These are phyloP conservation scores for Melanotaenia trifasciata DNA, from an alignment of 2,797 vertebrate species.

Conservation along the genomic window DNA sequence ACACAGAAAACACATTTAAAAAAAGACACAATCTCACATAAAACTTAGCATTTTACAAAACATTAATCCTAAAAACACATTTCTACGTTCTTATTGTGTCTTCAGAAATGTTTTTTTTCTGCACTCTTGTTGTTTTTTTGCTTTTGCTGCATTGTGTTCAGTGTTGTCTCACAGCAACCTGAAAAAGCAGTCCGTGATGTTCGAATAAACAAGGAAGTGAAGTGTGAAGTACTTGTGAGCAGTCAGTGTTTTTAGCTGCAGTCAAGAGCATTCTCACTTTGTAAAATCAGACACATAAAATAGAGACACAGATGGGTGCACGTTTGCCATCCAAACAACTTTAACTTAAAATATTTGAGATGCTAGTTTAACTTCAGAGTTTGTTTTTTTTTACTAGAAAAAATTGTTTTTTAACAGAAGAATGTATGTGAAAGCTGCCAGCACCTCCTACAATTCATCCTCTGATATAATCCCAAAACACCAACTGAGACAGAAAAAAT, in stretches of 20 bases:
- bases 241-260: no score
- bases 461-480: no score
- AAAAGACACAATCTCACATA: not conserved
- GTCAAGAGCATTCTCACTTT: no score
- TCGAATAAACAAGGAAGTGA: not conserved
- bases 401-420: no score
- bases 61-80: not conserved
- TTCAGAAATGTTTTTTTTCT: not conserved
- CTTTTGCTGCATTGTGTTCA: not conserved
- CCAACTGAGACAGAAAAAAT: no score
- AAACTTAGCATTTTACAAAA: not conserved
- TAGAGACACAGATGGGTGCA: no score
- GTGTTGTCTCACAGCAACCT: not conserved
- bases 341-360: not conserved
- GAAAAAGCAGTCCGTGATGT: not conserved
- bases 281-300: no score
- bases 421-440: no score
- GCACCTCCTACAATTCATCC: no score
- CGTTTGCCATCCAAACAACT: not conserved
- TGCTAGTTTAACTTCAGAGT: not conserved
- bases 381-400: no score
- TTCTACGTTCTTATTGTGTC: not conserved
- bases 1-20: not conserved
- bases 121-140: not conserved
- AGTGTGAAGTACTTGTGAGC: not conserved